Conservation (phyloP, 2,797 vertebrate species). For the Phoeniculus purpureus region DNA sequence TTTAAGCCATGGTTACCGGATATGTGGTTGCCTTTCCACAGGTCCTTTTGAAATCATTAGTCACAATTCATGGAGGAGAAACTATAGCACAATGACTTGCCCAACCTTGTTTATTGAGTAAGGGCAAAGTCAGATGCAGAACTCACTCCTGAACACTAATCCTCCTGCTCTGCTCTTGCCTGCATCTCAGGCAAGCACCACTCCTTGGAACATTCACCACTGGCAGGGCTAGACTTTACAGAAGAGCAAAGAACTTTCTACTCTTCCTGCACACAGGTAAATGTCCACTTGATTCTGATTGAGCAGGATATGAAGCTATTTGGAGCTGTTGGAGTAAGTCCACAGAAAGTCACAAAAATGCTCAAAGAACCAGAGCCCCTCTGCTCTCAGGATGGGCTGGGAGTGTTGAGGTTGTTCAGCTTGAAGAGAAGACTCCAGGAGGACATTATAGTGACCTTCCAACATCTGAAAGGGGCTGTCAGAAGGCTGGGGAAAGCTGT, state of each 20-base stretch:
- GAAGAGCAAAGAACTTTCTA: not conserved
- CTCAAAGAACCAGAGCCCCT: too few species aligned
- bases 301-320: too few species aligned
- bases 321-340: too few species aligned
- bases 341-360: too few species aligned
- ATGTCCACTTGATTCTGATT: accelerated
- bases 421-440: too few species aligned
- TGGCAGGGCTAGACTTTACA: not conserved
- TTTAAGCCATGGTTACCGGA: not conserved
- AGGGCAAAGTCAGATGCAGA: not conserved
- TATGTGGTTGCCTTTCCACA: not conserved
- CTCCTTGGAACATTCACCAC: too few species aligned
- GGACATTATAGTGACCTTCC: too few species aligned
- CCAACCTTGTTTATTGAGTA: not conserved
- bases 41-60: slow-evolving; percentile 20
- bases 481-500: too few species aligned
- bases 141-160: accelerated
- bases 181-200: accelerated
- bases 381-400: too few species aligned
- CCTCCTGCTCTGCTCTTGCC: not conserved
- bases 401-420: too few species aligned
- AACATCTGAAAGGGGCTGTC: too few species aligned
- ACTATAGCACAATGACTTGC: not conserved
- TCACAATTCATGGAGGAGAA: not conserved
- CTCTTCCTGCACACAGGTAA: accelerated